Conservation (phyloP, 2,888 invertebrate species). For the Lucinisca nassula region DNA sequence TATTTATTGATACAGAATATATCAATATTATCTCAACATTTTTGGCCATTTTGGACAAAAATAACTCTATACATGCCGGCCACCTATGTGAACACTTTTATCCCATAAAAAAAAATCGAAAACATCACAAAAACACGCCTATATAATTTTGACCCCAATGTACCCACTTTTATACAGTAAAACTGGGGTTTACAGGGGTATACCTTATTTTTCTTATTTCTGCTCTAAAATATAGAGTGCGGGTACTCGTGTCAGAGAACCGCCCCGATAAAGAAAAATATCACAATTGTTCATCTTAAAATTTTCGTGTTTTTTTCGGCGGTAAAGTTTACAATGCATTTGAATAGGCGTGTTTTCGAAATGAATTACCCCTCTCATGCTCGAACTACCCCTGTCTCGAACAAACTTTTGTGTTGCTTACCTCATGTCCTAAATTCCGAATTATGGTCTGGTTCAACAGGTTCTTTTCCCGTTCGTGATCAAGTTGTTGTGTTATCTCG, state of each 20-base stretch:
- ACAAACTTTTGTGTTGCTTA: not conserved
- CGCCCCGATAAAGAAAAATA: not conserved
- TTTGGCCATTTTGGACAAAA: not conserved
- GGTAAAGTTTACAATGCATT: too few relatives aligned
- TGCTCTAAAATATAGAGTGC: too few relatives aligned
- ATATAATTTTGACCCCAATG: too few relatives aligned
- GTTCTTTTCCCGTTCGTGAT: not conserved
- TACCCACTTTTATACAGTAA: too few relatives aligned
- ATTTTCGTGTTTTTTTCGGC: too few relatives aligned
- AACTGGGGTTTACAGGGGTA: too few relatives aligned
- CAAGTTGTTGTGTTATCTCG: not conserved
- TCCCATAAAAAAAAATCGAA: not conserved
- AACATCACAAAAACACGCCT: too few relatives aligned
- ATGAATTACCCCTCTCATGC: not conserved
- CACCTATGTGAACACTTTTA: not conserved
- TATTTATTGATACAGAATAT: not conserved
- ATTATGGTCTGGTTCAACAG: not conserved
- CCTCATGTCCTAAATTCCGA: not conserved
- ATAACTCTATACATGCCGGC: not conserved
- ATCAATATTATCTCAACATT: not conserved
- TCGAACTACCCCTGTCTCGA: too few relatives aligned
- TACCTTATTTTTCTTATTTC: too few relatives aligned
- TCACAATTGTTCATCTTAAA: too few relatives aligned
- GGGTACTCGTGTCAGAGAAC: not conserved
- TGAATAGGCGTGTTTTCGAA: too few relatives aligned